A percentile compares a stretch with the other conserved stretches of the same genome.
Evolutionary conservation across 30 jellyfish, hydroid and myxozoan genomes (phyloP).

Genomic region (Turritopsis rubra): DNA sequence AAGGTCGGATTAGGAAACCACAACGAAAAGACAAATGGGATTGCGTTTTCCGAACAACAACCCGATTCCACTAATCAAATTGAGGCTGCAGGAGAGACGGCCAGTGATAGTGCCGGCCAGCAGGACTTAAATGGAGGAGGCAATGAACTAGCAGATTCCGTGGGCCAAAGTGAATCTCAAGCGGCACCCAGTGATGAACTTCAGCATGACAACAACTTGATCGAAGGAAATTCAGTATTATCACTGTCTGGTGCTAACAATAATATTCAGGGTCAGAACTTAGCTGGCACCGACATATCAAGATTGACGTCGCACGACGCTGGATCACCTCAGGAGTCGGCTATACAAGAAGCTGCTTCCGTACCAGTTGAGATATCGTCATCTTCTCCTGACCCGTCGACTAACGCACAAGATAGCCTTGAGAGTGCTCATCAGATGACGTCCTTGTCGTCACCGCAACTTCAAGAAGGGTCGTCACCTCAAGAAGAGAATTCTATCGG

Average conservation of each 20-base stretch:
- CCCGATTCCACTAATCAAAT: background rate
- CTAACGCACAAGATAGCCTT: conserved; percentile 10
- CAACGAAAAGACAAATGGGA: background rate
- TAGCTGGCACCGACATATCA: background rate
- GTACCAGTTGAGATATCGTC: conserved; percentile 3
- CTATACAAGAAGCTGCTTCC: conserved; percentile 15
- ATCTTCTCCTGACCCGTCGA: conserved; percentile 3
- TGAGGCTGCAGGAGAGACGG: background rate
- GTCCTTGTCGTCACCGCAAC: background rate
- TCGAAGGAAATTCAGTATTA: background rate
- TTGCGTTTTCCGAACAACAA: conserved; percentile 7
- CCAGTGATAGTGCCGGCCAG: background rate
- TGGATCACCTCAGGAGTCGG: background rate
- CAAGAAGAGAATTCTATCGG: background rate
- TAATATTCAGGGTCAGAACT: background rate
- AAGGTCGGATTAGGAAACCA: background rate
- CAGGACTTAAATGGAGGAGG: background rate
- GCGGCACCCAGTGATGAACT: background rate
- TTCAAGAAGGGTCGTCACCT: background rate
- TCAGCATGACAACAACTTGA: background rate
- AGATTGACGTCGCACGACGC: background rate
- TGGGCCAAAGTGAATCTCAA: background rate
- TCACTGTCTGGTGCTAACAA: background rate
- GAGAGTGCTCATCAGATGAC: conserved; percentile 4
- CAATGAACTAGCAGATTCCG: background rate